Conservation (phyloP, 2,888 invertebrate genomes). For the Ypsolopha scabrella region DNA sequence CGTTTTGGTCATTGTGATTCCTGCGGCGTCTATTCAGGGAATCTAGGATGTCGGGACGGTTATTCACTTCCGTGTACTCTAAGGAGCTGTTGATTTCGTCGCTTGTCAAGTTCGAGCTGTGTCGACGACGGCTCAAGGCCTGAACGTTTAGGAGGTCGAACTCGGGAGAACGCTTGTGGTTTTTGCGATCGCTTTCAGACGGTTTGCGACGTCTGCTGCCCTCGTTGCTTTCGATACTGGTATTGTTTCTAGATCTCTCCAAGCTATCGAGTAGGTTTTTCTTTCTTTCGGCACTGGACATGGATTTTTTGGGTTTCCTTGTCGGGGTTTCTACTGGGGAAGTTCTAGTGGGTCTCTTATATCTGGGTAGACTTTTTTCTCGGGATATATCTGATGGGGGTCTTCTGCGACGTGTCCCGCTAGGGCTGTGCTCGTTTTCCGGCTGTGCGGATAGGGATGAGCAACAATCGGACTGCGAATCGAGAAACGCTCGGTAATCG, state of each 20-base stretch:
- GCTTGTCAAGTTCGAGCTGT: constrained; percentile 61
- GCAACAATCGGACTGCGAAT: constrained; percentile 91
- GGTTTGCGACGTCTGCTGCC: constrained; percentile 47
- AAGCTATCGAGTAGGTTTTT: constrained; percentile 58
- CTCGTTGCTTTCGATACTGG: constrained; percentile 60
- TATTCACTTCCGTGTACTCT: constrained; percentile 61
- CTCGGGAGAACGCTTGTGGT: constrained; percentile 51
- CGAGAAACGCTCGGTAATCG: constrained; percentile 89
- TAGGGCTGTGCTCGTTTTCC: constrained; percentile 47
- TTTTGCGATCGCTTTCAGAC: constrained; percentile 48
- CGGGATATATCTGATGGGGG: constrained; percentile 53
- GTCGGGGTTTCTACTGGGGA: constrained; percentile 50
- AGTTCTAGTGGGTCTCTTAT: constrained; percentile 46
- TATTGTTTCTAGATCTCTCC: constrained; percentile 58
- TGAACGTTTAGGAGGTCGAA: constrained; percentile 57
- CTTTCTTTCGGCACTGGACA: constrained; percentile 64
- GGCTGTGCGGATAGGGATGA: constrained; percentile 80
- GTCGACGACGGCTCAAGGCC: constrained; percentile 49
- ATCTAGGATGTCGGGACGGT: constrained; percentile 59
- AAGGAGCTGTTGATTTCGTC: constrained; percentile 62
- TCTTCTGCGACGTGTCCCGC: constrained; percentile 39
- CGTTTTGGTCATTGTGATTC: constrained; percentile 34
- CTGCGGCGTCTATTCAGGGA: constrained; percentile 44
- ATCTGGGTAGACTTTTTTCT: constrained; percentile 42
- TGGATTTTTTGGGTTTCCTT: constrained; percentile 59